Conservation (phyloP, 2,113 vertebrate genomes). For the Isurus oxyrinchus region DNA sequence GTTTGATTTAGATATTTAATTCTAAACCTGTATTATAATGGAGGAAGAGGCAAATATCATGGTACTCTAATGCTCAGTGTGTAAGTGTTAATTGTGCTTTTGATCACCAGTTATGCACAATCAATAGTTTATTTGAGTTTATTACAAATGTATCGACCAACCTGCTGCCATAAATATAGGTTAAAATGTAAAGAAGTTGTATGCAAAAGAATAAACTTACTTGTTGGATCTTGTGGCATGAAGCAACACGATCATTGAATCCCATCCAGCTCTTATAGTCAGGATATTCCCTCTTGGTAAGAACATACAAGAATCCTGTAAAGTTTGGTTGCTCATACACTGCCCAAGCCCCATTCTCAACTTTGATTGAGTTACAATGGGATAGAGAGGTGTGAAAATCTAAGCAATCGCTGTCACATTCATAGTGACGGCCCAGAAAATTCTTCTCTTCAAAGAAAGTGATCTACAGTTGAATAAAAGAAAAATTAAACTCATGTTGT, state of each 20-base stretch:
- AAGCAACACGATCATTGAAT: slow-evolving; percentile 22
- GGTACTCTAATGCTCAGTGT: not conserved
- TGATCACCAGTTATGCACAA: not conserved
- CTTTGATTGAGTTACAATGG: not conserved
- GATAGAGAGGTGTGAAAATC: not conserved
- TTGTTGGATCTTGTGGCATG: slow-evolving; percentile 13
- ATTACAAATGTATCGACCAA: not conserved
- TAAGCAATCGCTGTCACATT: slow-evolving; percentile 7
- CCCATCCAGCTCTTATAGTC: slow-evolving; percentile 24
- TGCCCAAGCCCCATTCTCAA: slow-evolving; percentile 26
- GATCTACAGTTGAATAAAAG: not conserved
- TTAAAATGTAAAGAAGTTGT: not conserved
- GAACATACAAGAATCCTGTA: not conserved
- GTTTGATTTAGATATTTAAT: not conserved
- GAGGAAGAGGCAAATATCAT: not conserved
- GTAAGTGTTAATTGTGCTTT: not conserved
- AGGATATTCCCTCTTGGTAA: slow-evolving; percentile 12
- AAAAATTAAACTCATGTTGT: not conserved
- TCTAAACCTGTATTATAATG: not conserved
- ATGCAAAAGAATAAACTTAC: slow-evolving; percentile 6
- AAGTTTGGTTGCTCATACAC: not conserved
- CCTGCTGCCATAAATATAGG: not conserved
- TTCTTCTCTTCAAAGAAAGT: slow-evolving; percentile 26
- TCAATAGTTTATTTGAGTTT: not conserved
- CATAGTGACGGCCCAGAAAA: slow-evolving; percentile 17